Conservation (phyloP, 2,888 invertebrate genomes). For the Thereva nobilitata region DNA sequence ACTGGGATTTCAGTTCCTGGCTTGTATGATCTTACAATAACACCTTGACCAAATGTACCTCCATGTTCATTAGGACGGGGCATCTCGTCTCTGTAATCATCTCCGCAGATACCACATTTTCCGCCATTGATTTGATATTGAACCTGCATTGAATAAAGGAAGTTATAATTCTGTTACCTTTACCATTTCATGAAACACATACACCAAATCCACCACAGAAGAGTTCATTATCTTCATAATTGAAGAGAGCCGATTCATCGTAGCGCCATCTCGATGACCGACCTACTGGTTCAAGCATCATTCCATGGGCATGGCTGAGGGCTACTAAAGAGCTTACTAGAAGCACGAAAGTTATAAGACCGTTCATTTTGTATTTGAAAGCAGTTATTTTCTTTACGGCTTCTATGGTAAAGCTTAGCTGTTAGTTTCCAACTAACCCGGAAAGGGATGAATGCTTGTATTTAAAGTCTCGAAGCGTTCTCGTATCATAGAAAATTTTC, state of each 20-base stretch:
- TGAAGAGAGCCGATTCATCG: slow-evolving; percentile 3
- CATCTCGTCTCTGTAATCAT: slow-evolving; percentile 51
- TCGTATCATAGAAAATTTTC: too few relatives aligned
- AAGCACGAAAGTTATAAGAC: too few relatives aligned
- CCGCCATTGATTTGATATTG: slow-evolving; percentile 55
- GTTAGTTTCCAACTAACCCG: too few relatives aligned
- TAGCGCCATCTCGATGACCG: slow-evolving; percentile 10
- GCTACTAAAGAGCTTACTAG: neutral
- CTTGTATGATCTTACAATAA: slow-evolving; percentile 54
- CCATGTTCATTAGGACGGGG: slow-evolving; percentile 60
- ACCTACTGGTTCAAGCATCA: slow-evolving; percentile 17
- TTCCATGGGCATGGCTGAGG: slow-evolving; percentile 18
- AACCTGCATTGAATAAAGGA: slow-evolving; percentile 45
- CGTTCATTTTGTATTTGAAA: too few relatives aligned
- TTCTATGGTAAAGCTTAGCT: too few relatives aligned
- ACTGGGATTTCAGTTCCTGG: slow-evolving; percentile 48
- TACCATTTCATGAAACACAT: neutral
- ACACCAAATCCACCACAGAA: slow-evolving; percentile 23
- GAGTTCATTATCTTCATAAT: slow-evolving; percentile 15
- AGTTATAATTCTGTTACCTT: slow-evolving; percentile 1
- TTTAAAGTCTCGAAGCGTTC: too few relatives aligned
- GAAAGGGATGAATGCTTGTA: too few relatives aligned
- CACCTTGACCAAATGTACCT: slow-evolving; percentile 56
- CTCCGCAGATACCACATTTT: slow-evolving; percentile 60
- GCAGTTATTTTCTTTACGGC: too few relatives aligned